These are phyloP conservation scores for Melanophora roralis DNA, from an alignment of 2,888 invertebrate genomes.

Conservation along the genomic window DNA sequence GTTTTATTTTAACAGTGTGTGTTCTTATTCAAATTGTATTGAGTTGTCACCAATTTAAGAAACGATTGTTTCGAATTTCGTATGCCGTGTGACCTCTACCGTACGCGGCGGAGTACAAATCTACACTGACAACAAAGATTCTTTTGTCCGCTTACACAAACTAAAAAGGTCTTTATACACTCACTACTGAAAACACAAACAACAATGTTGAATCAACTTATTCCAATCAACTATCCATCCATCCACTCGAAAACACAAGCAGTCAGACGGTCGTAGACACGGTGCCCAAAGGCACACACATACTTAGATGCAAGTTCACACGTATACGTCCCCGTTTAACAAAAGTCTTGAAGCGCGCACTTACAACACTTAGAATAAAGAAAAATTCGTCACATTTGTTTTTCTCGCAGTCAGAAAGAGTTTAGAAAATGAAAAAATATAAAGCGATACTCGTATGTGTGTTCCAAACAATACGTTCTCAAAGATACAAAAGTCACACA, in stretches of 20 bases:
- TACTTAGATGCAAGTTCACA: background rate
- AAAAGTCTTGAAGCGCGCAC: constrained; percentile 54
- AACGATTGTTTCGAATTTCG: constrained; percentile 58
- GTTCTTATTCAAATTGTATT: constrained; percentile 33
- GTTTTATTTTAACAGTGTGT: constrained; percentile 6
- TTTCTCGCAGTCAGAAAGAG: constrained; percentile 39
- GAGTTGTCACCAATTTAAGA: constrained; percentile 24
- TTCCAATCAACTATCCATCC: constrained; percentile 26
- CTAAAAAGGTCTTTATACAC: constrained; percentile 64
- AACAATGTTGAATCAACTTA: constrained; percentile 52
- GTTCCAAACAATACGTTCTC: constrained; percentile 64
- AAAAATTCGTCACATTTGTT: constrained; percentile 64
- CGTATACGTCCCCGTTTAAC: constrained; percentile 39
- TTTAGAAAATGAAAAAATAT: constrained; percentile 37
- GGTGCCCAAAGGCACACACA: background rate
- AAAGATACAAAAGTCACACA: constrained; percentile 41
- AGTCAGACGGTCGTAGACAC: constrained; percentile 6
- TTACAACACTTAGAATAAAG: constrained; percentile 65
- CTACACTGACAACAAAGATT: constrained; percentile 76
- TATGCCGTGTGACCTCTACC: constrained; percentile 73
- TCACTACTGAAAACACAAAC: constrained; percentile 41
- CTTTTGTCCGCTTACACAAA: constrained; percentile 66
- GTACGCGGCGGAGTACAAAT: constrained; percentile 77
- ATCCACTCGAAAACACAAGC: background rate
- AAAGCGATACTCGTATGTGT: constrained; percentile 46